Conservation (phyloP, 2,888 invertebrate genomes). For the Melinopterus prodromus region DNA sequence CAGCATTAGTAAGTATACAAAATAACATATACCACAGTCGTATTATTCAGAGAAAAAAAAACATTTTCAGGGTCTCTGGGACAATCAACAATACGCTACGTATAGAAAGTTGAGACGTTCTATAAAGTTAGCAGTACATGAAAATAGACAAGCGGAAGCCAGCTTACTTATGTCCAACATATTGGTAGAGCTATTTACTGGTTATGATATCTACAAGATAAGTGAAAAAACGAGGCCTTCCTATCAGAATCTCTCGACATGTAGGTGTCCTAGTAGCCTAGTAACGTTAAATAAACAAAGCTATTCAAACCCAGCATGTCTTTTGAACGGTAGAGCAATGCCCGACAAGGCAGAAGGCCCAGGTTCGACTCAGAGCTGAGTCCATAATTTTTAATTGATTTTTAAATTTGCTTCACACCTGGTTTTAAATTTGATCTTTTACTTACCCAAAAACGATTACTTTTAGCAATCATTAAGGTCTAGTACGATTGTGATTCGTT, state of each 20-base stretch:
- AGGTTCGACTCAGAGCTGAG: no score
- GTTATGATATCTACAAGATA: slow-evolving; percentile 86
- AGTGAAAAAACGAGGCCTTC: not conserved
- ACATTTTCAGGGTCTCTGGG: slow-evolving; percentile 49
- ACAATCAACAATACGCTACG: slow-evolving; percentile 39
- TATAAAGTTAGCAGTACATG: not conserved
- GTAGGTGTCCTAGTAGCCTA: not conserved
- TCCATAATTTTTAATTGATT: no score
- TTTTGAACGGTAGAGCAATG: no score
- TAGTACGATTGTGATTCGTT: not conserved
- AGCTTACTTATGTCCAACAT: not conserved
- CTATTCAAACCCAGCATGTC: no score
- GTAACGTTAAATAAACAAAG: not conserved
- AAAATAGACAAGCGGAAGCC: not conserved
- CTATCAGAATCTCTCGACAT: not conserved
- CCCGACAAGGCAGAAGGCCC: no score
- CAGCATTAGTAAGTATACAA: slow-evolving; percentile 42
- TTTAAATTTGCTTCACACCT: no score
- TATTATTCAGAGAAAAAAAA: no score
- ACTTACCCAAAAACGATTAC: no score
- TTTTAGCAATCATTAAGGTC: not conserved
- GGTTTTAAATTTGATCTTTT: no score
- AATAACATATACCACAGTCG: not conserved
- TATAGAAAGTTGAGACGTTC: not conserved
- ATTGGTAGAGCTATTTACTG: slow-evolving; percentile 63